These are phyloP conservation scores for Nesoenas mayeri DNA, from an alignment of 2,113 vertebrate species.

Conservation along the genomic window DNA sequence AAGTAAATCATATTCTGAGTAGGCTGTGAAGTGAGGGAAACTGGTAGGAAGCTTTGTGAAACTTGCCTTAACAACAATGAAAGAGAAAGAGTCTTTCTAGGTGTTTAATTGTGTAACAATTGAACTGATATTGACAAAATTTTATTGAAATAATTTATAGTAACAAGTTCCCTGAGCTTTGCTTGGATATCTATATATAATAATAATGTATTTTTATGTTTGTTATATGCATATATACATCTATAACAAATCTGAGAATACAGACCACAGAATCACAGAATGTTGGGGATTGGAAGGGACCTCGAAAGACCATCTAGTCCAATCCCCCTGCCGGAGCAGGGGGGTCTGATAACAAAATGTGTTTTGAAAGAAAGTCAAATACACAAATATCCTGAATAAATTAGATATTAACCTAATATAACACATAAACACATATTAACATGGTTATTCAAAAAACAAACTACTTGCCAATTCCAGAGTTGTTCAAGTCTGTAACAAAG, in stretches of 20 bases:
- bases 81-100: background rate
- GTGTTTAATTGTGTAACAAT: background rate
- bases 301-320: too few relatives aligned
- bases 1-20: background rate
- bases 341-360: background rate
- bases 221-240: background rate
- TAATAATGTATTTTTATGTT: background rate
- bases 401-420: background rate
- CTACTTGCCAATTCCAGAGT: background rate
- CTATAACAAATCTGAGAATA: background rate
- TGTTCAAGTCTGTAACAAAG: background rate
- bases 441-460: background rate
- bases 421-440: background rate
- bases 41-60: background rate
- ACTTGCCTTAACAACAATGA: background rate
- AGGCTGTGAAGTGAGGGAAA: background rate
- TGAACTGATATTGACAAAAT: background rate
- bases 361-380: background rate
- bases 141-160: background rate
- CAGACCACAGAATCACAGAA: background rate
- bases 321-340: too few relatives aligned
- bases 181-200: background rate
- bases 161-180: background rate
- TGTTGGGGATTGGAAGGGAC: too few relatives aligned
- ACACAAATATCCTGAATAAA: background rate